Conservation (phyloP, 2,888 invertebrate genomes). For the Acleris emargana region DNA sequence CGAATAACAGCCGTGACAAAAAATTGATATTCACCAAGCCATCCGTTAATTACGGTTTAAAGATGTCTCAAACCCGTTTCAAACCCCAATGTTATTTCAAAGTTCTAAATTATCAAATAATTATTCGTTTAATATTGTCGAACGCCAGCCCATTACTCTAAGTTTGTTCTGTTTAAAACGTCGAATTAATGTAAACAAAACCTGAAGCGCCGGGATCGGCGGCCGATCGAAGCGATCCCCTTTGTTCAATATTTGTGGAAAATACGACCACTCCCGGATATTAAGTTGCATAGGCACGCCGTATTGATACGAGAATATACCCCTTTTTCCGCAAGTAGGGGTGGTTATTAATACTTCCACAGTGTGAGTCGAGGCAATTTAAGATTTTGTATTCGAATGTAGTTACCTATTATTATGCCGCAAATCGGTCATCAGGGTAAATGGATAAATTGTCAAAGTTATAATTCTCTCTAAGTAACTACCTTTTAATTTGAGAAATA, state of each 20-base stretch:
- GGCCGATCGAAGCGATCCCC: constrained; percentile 20
- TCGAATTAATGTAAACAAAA: constrained; percentile 28
- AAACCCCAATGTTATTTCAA: constrained; percentile 19
- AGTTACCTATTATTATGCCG: too few species aligned
- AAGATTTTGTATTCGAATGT: too few species aligned
- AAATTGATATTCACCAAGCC: not conserved
- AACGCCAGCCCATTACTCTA: constrained; percentile 17
- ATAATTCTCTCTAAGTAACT: too few species aligned
- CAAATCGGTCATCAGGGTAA: too few species aligned
- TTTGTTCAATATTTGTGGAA: constrained; percentile 35
- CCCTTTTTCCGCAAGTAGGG: not conserved
- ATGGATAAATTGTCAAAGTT: too few species aligned
- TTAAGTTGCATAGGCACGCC: constrained; percentile 34
- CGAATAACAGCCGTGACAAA: not conserved
- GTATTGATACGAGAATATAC: constrained; percentile 15
- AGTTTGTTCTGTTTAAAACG: constrained; percentile 20
- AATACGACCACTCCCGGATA: constrained; percentile 33
- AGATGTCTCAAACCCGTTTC: constrained; percentile 18
- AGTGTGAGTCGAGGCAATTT: not conserved
- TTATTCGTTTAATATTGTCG: constrained; percentile 28
- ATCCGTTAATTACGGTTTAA: constrained; percentile 10
- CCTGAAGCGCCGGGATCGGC: constrained; percentile 11
- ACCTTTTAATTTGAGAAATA: not conserved
- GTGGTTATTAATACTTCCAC: not conserved
- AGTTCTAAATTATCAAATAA: constrained; percentile 20